Base-by-base conservation (phyloP, 2,888 invertebrate genomes). In the Hoplodrina ambigua region DNA sequence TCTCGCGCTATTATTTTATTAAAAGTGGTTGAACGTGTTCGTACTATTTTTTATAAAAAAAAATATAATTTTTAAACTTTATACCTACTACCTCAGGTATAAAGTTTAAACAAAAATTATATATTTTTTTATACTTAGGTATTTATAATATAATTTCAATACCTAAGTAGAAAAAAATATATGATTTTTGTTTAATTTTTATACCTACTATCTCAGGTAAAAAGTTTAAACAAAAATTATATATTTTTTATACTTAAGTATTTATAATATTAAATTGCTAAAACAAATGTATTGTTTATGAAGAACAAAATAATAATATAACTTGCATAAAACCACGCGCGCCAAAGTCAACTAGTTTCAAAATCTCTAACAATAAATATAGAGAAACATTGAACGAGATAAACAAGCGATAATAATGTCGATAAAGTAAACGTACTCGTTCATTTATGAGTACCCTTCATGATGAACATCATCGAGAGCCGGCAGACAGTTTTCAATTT, bases 401-500 rank as follows among this genome's bases (percentile, higher is more conserved):
- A 67, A 67, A 55, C 56, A 20, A 0, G n/a, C 56, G 72, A 81
- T 78, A 71, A 71, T 53, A 59, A 44, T 59, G n/a, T 64, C 53
- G 72, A 65, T 72, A 78, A 77, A 61, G 50, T 25, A 41, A 52
- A 46, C 50, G 25, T 49, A 61, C 46, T 20, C 33, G n/a, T n/a
- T 33, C 54, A n/a, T 37, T 49, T 11, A 49, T 49, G 56, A 61
- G 70, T 19, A 61, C 41, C 49, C 50, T 56, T 57, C 63, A 57
- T 52, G 30, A 67, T 54, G 33, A 61, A 50, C 70, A 63, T 53
- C 70, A 82, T 69, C 49, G 55, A 52, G 59, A 70, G 44, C 55
- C 66, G 66, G 58, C 75, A 60, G 20, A 69, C 54, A 52, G 58
- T 67, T 75, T 75, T 59, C 64, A 75, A 80, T 72, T 69, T 69